These are phyloP conservation scores for Sinohyriopsis cumingii DNA, from an alignment of 2,888 invertebrate species.

Conservation along the genomic window DNA sequence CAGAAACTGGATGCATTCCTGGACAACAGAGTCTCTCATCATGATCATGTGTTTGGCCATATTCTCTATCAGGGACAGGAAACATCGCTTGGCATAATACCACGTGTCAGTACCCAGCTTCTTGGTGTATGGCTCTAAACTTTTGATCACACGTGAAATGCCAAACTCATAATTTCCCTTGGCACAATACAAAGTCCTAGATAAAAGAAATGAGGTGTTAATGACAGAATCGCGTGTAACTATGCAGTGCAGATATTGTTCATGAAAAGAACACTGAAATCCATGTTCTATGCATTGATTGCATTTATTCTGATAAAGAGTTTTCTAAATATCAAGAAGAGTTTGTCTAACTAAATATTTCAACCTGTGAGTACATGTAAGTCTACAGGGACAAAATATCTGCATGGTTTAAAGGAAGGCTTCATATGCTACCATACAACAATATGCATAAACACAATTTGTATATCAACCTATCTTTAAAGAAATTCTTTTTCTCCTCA, in stretches of 20 bases:
- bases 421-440: too few relatives aligned
- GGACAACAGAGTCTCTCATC: conserved; percentile 87
- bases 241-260: neutral
- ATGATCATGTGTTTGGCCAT: conserved; percentile 91
- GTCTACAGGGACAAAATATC: too few relatives aligned
- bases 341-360: too few relatives aligned
- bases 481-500: too few relatives aligned
- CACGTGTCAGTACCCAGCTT: conserved; percentile 98
- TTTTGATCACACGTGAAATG: conserved; percentile 96
- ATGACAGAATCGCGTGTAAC: neutral
- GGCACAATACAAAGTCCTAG: conserved; percentile 93
- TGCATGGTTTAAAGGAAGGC: too few relatives aligned
- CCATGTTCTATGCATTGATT: too few relatives aligned
- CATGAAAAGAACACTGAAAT: too few relatives aligned
- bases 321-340: too few relatives aligned
- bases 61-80: conserved; percentile 93
- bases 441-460: too few relatives aligned
- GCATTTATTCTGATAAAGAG: too few relatives aligned
- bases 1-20: conserved; percentile 90
- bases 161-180: conserved; percentile 99
- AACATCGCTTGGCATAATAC: conserved; percentile 97
- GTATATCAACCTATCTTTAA: too few relatives aligned
- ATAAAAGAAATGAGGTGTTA: conserved; percentile 39
- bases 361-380: too few relatives aligned
- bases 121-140: conserved; percentile 92